Percentiles rank a stretch among this genome's conserved stretches.
Conservation (phyloP, 2,888 invertebrate species). For the Ennomos fuscantarius region DNA sequence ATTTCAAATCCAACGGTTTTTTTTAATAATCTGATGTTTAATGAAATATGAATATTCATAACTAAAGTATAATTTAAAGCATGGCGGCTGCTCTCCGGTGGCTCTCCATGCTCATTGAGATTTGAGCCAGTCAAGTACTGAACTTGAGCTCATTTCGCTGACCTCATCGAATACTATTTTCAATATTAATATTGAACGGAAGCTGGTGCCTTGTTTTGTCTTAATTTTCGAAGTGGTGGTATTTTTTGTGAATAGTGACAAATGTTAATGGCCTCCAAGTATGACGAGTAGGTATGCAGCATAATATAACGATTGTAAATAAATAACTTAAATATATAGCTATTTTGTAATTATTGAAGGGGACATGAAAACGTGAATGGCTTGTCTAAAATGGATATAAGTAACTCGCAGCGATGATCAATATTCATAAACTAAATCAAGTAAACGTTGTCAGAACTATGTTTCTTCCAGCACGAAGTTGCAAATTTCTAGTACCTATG, state of each 20-base stretch:
- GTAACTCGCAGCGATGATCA: slow-evolving; percentile 1
- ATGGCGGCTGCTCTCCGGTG: not conserved
- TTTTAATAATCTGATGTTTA: too few relatives aligned
- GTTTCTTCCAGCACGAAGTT: slow-evolving; percentile 45
- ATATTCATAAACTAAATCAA: slow-evolving; percentile 31
- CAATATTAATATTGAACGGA: slow-evolving; percentile 6
- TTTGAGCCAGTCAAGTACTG: slow-evolving; percentile 8
- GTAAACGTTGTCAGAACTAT: slow-evolving; percentile 35
- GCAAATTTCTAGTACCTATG: slow-evolving; percentile 40
- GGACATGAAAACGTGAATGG: too few relatives aligned
- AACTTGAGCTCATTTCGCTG: slow-evolving; percentile 6
- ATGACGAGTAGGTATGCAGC: too few relatives aligned
- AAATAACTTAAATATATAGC: too few relatives aligned
- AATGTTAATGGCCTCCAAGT: too few relatives aligned
- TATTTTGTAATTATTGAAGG: too few relatives aligned
- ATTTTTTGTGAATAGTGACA: too few relatives aligned
- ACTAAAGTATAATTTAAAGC: too few relatives aligned
- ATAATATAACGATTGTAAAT: too few relatives aligned
- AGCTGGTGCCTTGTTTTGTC: not conserved
- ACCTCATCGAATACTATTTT: slow-evolving; percentile 7
- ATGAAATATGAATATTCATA: too few relatives aligned
- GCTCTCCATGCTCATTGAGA: slow-evolving; percentile 3
- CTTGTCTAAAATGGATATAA: not conserved
- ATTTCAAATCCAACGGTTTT: too few relatives aligned
- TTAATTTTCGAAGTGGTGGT: too few relatives aligned